Base-by-base conservation (phyloP, 2,888 invertebrate species). In the Nineta flava region DNA sequence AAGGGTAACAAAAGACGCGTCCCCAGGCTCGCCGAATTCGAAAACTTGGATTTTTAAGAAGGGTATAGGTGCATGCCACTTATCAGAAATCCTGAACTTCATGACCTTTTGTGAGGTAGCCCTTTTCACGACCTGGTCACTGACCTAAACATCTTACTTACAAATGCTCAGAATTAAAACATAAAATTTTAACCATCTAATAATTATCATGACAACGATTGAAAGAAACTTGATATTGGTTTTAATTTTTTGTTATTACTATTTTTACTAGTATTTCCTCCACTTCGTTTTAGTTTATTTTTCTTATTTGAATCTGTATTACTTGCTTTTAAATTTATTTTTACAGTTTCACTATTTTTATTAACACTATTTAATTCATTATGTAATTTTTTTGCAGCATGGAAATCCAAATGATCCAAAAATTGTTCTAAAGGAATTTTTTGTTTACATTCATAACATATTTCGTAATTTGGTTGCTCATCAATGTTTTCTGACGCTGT, bases 331-430 rank as follows among this genome's bases (percentile, higher is more conserved):
- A 16, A 16, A 17, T 26, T 40, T n/a, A 40, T 45, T 3, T 46
- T 42, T 26, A 47, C 12, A 21, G 41, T 42, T 31, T 50, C 45
- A 12, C 15, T 41, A 12, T 41, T 1, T 53, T n/a, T n/a, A n/a
- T n/a, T n/a, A n/a, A n/a, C n/a, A n/a, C 52, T 68, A 60, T 83
- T 83, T 7, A 83, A 61, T 65, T 80, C 74, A 56, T 73, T 68
- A 57, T 79, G 87, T 48, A 94, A 64, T 59, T 80, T 80, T 60
- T 81, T 76, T 5, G 94, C 94, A 57, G 84, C 74, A 64, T 94
- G 94, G 63, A 79, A 91, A 68, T 94, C 90, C 55, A 73, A 64
- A 65, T 91, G 90, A 61, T 87, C 84, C 1, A 70, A 62, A 57
- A 80, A 70, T 52, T 78, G 79, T 53, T 74, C 73, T 2, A 73